phyloP scores from a whole-genome alignment of 2,888 invertebrate species.

The Osmoderma eremita region DNA sequence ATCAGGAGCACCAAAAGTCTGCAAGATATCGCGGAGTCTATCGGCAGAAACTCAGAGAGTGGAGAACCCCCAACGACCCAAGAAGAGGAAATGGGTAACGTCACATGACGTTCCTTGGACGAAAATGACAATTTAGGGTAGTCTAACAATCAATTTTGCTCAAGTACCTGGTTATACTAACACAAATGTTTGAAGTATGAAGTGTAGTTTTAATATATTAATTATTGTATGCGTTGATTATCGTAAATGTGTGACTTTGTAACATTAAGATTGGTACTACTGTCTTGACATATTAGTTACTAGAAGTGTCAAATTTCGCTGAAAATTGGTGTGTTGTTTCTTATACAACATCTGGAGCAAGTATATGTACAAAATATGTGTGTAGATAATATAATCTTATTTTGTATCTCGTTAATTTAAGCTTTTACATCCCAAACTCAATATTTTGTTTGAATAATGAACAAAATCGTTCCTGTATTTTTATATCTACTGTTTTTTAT shows the following conservation, averaged over 20 bases:
- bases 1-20: constrained; percentile 39
- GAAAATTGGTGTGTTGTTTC: not conserved
- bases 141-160: not conserved
- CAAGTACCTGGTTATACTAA: constrained; percentile 31
- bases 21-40: not conserved
- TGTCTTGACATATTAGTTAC: not conserved
- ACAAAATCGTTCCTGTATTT: too few relatives aligned
- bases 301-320: not conserved
- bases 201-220: not conserved
- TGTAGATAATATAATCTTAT: not conserved
- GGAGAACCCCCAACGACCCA: not conserved
- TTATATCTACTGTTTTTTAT: too few relatives aligned
- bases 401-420: not conserved
- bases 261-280: not conserved
- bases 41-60: not conserved
- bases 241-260: not conserved
- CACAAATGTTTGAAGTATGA: not conserved
- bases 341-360: constrained; percentile 7
- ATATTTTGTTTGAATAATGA: too few relatives aligned
- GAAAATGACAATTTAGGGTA: not conserved
- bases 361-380: constrained; percentile 13
- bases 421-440: too few relatives aligned
- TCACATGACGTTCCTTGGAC: not conserved
- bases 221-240: not conserved
- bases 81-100: not conserved